phyloP scores from a whole-genome alignment of 2,113 vertebrate genomes.

The Anoplopoma fimbria region DNA sequence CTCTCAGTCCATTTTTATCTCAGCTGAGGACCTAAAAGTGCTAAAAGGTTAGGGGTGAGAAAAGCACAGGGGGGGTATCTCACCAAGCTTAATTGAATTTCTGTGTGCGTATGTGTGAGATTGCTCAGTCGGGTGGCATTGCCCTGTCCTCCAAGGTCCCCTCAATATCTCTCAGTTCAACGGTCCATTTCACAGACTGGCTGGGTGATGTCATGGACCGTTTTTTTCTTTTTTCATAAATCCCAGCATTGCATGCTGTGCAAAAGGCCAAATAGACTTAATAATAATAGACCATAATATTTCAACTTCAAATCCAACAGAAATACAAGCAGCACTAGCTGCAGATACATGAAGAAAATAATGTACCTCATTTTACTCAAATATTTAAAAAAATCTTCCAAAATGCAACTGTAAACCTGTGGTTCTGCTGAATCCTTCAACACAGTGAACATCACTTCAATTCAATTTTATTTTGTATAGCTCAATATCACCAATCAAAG shows the following conservation, averaged over 20 bases:
- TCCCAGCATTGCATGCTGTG: neutral
- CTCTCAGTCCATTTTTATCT: slow-evolving; percentile 13
- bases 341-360: slow-evolving; percentile 1
- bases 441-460: neutral
- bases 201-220: slow-evolving; percentile 50
- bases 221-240: neutral
- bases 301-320: slow-evolving; percentile 12
- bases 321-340: slow-evolving; percentile 9
- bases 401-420: neutral
- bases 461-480: no score
- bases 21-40: slow-evolving; percentile 15
- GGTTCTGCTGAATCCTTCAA: neutral
- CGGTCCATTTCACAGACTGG: slow-evolving; percentile 34
- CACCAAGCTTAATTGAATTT: slow-evolving; percentile 49
- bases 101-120: slow-evolving; percentile 21
- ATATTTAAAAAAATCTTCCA: neutral
- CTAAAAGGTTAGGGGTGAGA: slow-evolving; percentile 43
- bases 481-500: no score
- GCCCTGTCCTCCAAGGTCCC: slow-evolving; percentile 3
- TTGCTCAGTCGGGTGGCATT: neutral
- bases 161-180: slow-evolving; percentile 30
- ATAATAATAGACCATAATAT: no score
- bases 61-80: slow-evolving; percentile 34
- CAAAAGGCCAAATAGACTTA: neutral
- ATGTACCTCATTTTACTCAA: neutral